phyloP scores from a whole-genome alignment of 2,113 vertebrate genomes.

The Myotis lucifugus region DNA sequence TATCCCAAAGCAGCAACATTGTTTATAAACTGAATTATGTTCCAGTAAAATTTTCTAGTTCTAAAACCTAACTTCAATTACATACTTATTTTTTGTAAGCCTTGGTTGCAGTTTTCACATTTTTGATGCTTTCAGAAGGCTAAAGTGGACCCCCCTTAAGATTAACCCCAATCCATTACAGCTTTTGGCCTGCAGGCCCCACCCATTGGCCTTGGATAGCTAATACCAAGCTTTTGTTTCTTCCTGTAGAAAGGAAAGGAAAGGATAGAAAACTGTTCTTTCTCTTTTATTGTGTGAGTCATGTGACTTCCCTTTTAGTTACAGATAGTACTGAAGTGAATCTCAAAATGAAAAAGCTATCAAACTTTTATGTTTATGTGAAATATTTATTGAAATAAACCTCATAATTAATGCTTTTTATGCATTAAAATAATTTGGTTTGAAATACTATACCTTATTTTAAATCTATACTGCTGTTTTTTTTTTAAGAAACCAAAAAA shows the following conservation, averaged over 20 bases:
- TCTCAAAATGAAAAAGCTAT: slow-evolving; percentile 81
- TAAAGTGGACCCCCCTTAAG: slow-evolving; percentile 87
- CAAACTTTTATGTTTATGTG: slow-evolving; percentile 63
- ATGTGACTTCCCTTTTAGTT: slow-evolving; percentile 89
- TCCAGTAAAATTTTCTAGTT: slow-evolving; percentile 52
- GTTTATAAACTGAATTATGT: slow-evolving; percentile 64
- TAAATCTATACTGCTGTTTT: background rate
- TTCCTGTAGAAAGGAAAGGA: slow-evolving; percentile 85
- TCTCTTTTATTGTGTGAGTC: slow-evolving; percentile 81
- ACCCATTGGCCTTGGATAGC: slow-evolving; percentile 86
- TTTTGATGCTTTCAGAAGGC: slow-evolving; percentile 85
- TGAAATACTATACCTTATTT: slow-evolving; percentile 41
- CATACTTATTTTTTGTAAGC: slow-evolving; percentile 65
- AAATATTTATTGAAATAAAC: slow-evolving; percentile 50
- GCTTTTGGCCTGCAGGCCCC: slow-evolving; percentile 88
- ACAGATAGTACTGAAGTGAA: slow-evolving; percentile 86
- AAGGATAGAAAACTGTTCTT: slow-evolving; percentile 85
- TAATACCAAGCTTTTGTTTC: slow-evolving; percentile 91
- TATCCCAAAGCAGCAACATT: slow-evolving; percentile 65
- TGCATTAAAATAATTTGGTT: slow-evolving; percentile 52
- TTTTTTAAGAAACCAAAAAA: slow-evolving; percentile 49
- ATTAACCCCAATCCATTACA: slow-evolving; percentile 89
- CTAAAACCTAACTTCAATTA: slow-evolving; percentile 57
- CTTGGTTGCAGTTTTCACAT: slow-evolving; percentile 74
- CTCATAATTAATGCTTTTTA: slow-evolving; percentile 31